Base-by-base conservation (phyloP, 2,113 vertebrate genomes). In the Urocynchramus pylzowi region DNA sequence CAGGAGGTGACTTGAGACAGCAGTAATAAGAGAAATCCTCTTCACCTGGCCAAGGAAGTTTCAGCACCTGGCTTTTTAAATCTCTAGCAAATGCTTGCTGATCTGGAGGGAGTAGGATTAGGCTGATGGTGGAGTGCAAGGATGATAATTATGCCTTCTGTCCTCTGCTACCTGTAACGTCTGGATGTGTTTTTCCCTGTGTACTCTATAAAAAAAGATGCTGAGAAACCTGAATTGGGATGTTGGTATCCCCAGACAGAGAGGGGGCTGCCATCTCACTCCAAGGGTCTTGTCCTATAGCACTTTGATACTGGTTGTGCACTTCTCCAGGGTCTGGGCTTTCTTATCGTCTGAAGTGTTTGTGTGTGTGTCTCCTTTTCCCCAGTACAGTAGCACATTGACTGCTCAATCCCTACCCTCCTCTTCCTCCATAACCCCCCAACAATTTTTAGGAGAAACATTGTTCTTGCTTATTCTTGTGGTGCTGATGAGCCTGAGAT, bases 161-260 rank as follows among this genome's bases (percentile, higher is more conserved):
- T 59, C 39, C 35, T 93, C 45, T 73, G n/a, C 33, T 81, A 4
- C 37, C 45, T 70, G 7, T 54, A 21, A 47, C 0, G 0, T 30
- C 41, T 76, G 63, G 31, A 19, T 61, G 28, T 33, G 23, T 49
- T 80, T 69, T 45, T 7, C 35, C 10, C 11, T 11, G 5, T 3
- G 12, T 53, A 56, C 4, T 69, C 14, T 14, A 0, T 31, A 67
- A 71, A 41, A 76, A 84, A 74, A 54, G 23, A 39, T 79, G 35
- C 49, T 69, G 31, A 57, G 23, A 85, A 76, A 79, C 37, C 17
- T 37, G 20, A 53, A 53, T 50, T 18, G 26, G 57, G 49, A 67
- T 68, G 10, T 27, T 50, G 39, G 18, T 59, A 59, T 19, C 8
- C 18, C 20, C 33, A 26, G 53, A 47, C 33, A 49, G 18, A 45